phyloP scores from a whole-genome alignment of 2,888 invertebrate genomes.

The Dugesia japonica region DNA sequence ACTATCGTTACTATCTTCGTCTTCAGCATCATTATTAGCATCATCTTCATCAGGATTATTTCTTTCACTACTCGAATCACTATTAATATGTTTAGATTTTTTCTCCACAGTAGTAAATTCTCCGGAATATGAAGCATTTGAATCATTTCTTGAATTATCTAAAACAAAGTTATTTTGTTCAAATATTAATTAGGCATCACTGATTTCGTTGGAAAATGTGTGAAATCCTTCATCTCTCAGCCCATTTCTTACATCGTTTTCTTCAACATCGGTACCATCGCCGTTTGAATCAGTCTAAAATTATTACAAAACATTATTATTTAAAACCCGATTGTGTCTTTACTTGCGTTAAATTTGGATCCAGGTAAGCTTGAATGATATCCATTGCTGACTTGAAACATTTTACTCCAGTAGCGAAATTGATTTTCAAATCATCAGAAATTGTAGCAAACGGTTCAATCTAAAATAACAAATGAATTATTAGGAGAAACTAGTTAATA shows the following conservation, averaged over 20 bases:
- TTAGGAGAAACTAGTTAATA: not conserved
- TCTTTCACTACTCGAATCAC: not conserved
- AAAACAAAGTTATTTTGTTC: no score
- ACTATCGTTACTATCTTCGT: not conserved
- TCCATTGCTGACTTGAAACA: not conserved
- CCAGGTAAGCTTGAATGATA: not conserved
- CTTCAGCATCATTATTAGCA: not conserved
- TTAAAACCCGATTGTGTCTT: not conserved
- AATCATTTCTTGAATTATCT: no score
- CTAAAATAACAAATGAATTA: not conserved
- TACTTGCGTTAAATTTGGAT: not conserved
- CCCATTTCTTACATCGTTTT: not conserved
- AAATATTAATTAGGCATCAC: no score
- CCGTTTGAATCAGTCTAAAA: not conserved
- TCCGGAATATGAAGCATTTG: not conserved
- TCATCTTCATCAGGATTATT: not conserved
- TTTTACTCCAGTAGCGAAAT: not conserved
- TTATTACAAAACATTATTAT: not conserved
- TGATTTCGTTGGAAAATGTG: not conserved
- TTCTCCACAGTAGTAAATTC: not conserved
- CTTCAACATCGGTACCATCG: not conserved
- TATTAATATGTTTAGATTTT: not conserved
- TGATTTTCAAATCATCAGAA: constrained; percentile 4
- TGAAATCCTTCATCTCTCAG: not conserved
- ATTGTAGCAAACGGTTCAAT: not conserved